These are phyloP conservation scores for Zosterops borbonicus DNA, from an alignment of 2,113 vertebrate species.

Conservation along the genomic window DNA sequence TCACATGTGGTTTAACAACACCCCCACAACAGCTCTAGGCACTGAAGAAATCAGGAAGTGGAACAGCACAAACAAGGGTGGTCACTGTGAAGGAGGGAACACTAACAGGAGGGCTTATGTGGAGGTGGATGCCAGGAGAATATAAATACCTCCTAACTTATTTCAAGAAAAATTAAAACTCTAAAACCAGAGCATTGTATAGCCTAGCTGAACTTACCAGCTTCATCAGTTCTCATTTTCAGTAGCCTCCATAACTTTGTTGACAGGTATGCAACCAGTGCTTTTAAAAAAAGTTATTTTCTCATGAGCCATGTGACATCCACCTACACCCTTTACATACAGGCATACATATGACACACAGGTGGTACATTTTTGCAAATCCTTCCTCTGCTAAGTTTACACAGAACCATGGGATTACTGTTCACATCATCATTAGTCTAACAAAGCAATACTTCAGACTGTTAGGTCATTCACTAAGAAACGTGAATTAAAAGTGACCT, in stretches of 20 bases:
- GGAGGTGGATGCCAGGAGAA: neutral
- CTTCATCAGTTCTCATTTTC: neutral
- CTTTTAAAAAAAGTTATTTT: neutral
- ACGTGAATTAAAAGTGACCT: neutral
- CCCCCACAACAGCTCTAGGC: neutral
- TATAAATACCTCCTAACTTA: neutral
- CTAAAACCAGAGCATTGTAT: neutral
- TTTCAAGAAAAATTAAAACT: neutral
- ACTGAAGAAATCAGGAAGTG: neutral
- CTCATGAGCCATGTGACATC: neutral
- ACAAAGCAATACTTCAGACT: neutral
- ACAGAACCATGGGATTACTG: neutral
- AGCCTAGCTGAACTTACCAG: neutral
- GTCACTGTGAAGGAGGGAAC: neutral
- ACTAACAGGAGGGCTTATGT: neutral
- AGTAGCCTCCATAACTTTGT: neutral
- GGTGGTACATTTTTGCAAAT: neutral
- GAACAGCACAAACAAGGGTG: neutral
- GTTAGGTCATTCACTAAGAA: neutral
- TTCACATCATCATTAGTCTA: neutral
- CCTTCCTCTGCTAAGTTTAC: neutral
- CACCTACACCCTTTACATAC: neutral
- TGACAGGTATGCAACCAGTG: neutral
- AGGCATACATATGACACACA: neutral
- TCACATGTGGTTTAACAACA: constrained; percentile 7